Conservation (phyloP, 2,888 invertebrate species). For the Drosophila multiciliata region DNA sequence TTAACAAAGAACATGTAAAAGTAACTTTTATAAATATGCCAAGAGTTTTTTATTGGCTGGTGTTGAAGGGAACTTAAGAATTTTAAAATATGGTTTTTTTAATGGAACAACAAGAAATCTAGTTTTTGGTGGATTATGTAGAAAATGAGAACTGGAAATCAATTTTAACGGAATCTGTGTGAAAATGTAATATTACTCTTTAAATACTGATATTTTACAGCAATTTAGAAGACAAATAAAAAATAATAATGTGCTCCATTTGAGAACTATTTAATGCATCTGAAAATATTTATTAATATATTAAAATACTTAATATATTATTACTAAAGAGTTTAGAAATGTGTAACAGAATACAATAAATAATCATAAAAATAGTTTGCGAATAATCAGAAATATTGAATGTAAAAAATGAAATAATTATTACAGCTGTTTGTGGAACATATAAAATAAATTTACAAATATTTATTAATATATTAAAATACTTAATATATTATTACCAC, state of each 20-base stretch:
- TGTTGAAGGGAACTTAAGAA: not conserved
- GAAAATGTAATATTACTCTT: not conserved
- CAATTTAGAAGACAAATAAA: not conserved
- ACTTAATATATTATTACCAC: too few relatives aligned
- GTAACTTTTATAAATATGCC: not conserved
- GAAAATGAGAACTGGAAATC: rapidly evolving
- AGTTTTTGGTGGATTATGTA: not conserved
- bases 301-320: not conserved
- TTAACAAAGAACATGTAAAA: not conserved
- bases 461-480: too few relatives aligned
- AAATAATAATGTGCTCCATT: not conserved
- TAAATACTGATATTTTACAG: not conserved
- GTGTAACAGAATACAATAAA: too few relatives aligned
- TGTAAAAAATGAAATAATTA: too few relatives aligned
- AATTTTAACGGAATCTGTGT: not conserved
- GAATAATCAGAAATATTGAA: too few relatives aligned
- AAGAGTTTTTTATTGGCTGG: not conserved
- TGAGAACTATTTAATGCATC: not conserved
- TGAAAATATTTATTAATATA: not conserved
- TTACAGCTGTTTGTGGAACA: too few relatives aligned
- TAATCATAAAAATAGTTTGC: too few relatives aligned
- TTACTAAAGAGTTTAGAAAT: too few relatives aligned
- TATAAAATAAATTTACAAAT: too few relatives aligned
- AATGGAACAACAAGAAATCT: not conserved
- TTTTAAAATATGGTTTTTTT: not conserved